phyloP scores from a whole-genome alignment of 2,797 vertebrate genomes.

The Sebastes umbrosus region DNA sequence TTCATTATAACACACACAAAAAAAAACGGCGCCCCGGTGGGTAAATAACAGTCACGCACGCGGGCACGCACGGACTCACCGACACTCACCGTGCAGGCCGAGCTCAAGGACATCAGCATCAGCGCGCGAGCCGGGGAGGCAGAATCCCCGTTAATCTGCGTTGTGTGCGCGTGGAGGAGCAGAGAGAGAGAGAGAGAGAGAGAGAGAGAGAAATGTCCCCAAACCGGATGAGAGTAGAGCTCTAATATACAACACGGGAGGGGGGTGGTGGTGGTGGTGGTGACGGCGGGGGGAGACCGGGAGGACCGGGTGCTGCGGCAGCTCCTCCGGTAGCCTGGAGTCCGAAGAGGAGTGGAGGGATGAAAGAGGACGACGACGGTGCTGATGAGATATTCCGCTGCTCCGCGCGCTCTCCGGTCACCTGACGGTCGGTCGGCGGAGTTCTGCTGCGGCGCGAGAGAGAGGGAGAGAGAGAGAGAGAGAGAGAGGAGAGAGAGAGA shows the following conservation, averaged over 20 bases:
- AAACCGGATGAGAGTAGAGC: constrained; percentile 52
- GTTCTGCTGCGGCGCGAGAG: constrained; percentile 62
- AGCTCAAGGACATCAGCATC: constrained; percentile 87
- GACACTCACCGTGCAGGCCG: constrained; percentile 87
- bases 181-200: constrained; percentile 35
- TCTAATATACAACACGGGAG: neutral
- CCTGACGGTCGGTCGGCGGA: constrained; percentile 66
- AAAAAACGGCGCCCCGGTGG: constrained; percentile 22
- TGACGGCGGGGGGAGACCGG: neutral
- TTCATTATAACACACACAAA: neutral
- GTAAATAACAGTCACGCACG: constrained; percentile 67
- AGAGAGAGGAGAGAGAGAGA: neutral
- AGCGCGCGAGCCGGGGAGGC: constrained; percentile 71
- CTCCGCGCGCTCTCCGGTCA: constrained; percentile 64
- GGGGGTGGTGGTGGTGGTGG: too few species aligned
- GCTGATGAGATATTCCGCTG: constrained; percentile 72
- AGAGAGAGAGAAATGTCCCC: constrained; percentile 42
- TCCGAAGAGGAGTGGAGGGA: constrained; percentile 50
- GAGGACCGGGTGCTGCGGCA: constrained; percentile 29
- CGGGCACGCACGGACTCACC: constrained; percentile 63
- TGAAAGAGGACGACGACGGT: constrained; percentile 60
- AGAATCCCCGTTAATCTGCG: constrained; percentile 77
- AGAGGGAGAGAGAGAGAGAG: neutral
- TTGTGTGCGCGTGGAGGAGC: constrained; percentile 54
- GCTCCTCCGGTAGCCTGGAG: constrained; percentile 45